Conservation (phyloP, 1,140 invertebrate genomes). For the Myzus persicae region DNA sequence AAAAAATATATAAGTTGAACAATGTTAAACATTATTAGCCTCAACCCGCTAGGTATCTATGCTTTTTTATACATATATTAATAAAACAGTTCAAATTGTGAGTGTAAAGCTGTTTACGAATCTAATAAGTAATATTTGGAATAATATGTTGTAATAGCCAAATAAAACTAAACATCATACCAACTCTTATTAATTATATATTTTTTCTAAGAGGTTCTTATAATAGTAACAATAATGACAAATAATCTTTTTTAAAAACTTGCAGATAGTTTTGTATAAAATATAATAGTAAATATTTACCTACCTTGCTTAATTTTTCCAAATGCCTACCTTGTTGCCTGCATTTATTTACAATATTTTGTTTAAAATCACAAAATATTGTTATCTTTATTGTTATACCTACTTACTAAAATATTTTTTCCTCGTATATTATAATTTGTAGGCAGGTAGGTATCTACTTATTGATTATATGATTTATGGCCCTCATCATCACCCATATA, state of each 20-base stretch:
- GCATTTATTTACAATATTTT: no score
- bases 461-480: no score
- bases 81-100: no score
- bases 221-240: neutral
- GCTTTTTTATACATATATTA: no score
- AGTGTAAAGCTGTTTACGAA: no score
- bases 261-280: neutral
- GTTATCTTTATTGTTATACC: neutral
- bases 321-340: neutral
- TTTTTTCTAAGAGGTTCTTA: neutral
- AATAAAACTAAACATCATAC: neutral
- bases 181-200: neutral
- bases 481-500: neutral
- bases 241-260: neutral
- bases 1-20: no score
- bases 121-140: no score
- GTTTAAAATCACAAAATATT: no score
- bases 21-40: no score
- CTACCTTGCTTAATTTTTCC: neutral
- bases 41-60: no score
- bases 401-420: neutral
- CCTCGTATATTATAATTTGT: no score
- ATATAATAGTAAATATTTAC: slow-evolving; percentile 7
- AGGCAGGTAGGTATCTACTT: no score
- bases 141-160: neutral